A percentile compares a stretch with the other conserved stretches of the same genome.
Conservation (phyloP, 2,797 vertebrate species). For the Sebastes reedi region DNA sequence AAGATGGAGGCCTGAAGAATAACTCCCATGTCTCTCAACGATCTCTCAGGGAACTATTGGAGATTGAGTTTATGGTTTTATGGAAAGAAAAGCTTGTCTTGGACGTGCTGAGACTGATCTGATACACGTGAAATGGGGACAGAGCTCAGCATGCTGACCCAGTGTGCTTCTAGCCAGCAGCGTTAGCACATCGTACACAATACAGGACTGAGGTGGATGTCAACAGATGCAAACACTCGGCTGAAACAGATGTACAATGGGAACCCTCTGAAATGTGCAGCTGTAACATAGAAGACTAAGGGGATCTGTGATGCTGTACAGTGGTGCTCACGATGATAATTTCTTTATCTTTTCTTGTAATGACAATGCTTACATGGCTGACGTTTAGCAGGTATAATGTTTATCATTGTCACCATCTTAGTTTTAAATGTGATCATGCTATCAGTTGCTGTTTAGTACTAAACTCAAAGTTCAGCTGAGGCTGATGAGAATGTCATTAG, state of each 20-base stretch:
- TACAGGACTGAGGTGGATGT: not conserved
- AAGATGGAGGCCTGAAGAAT: slow-evolving; percentile 5
- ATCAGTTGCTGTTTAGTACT: not conserved
- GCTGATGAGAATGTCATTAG: not conserved
- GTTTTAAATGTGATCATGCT: no score
- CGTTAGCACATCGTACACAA: not conserved
- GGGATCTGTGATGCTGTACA: not conserved
- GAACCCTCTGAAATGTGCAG: not conserved
- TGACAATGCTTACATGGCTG: not conserved
- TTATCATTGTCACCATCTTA: not conserved
- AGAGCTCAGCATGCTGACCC: not conserved
- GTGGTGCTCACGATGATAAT: not conserved
- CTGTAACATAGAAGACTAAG: not conserved
- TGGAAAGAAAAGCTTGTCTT: not conserved
- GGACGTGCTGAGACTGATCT: slow-evolving; percentile 3
- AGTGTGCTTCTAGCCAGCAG: not conserved
- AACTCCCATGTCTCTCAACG: not conserved
- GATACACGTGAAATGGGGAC: not conserved
- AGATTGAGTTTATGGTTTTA: slow-evolving; percentile 1
- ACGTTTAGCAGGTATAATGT: not conserved
- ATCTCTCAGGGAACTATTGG: not conserved
- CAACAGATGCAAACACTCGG: not conserved
- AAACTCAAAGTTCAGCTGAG: not conserved
- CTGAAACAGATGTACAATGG: slow-evolving; percentile 9
- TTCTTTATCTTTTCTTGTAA: no score